Evolutionary conservation across 2,113 vertebrate genomes (phyloP).

Genomic region (Anser brachyrhynchus): DNA sequence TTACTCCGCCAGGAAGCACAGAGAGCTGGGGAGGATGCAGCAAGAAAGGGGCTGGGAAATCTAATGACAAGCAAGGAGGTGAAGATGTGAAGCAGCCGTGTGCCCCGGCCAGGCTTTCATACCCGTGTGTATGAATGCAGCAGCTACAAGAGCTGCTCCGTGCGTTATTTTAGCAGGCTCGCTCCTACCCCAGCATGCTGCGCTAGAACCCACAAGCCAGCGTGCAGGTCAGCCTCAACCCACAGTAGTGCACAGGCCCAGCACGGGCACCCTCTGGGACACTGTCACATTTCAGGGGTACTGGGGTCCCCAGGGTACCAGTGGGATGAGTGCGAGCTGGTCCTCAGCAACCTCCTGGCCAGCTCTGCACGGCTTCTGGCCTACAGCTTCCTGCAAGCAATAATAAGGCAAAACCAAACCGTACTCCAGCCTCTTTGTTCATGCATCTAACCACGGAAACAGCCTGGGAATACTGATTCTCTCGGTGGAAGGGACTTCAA

Average conservation of each 20-base stretch:
- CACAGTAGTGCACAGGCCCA: fast-evolving
- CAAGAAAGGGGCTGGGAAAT: not conserved
- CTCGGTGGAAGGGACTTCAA: not conserved
- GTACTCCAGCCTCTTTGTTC: not conserved
- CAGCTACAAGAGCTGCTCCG: not conserved
- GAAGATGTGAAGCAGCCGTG: not conserved
- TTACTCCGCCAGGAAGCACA: fast-evolving
- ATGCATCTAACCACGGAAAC: not conserved
- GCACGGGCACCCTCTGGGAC: not conserved
- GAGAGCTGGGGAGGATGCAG: not conserved
- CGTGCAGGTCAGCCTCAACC: not conserved
- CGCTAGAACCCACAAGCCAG: not conserved
- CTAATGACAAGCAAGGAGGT: not conserved
- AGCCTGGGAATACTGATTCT: not conserved
- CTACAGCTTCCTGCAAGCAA: not conserved
- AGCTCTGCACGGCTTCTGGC: not conserved
- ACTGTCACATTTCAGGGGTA: not conserved
- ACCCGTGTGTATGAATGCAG: not conserved
- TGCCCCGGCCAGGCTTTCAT: not conserved
- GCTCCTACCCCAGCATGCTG: not conserved
- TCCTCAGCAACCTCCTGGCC: fast-evolving
- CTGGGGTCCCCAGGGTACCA: not conserved
- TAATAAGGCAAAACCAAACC: not conserved
- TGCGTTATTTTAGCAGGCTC: not conserved
- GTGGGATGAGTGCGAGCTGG: not conserved